Evolutionary conservation across 2,113 vertebrate genomes (phyloP).

Genomic region (Sciurus niger): DNA sequence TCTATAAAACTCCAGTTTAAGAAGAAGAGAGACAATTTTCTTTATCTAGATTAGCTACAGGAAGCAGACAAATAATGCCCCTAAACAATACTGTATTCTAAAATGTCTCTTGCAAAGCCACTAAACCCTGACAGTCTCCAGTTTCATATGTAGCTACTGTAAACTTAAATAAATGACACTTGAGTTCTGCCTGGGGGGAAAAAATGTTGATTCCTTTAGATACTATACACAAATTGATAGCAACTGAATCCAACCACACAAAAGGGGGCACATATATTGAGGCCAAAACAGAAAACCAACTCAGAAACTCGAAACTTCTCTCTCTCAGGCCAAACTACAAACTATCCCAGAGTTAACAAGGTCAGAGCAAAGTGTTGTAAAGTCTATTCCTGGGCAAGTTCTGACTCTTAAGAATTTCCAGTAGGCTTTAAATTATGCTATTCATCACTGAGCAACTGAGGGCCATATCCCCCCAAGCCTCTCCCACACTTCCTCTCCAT

Average conservation of each 20-base stretch:
- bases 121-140: constrained; percentile 35
- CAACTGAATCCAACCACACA: constrained; percentile 39
- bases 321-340: constrained; percentile 48
- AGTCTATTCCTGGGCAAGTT: constrained; percentile 59
- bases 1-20: constrained; percentile 60
- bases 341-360: constrained; percentile 44
- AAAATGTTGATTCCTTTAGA: constrained; percentile 32
- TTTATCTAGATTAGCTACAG: constrained; percentile 55
- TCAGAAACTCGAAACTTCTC: constrained; percentile 61
- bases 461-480: constrained; percentile 66
- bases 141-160: not conserved
- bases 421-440: constrained; percentile 73
- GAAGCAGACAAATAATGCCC: not conserved
- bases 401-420: constrained; percentile 76
- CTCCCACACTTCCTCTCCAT: constrained; percentile 73
- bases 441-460: constrained; percentile 72
- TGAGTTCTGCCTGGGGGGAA: constrained; percentile 40
- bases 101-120: constrained; percentile 34
- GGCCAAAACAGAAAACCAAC: constrained; percentile 53
- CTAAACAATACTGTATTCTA: not conserved
- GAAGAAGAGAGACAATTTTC: not conserved
- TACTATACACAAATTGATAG: constrained; percentile 17
- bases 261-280: constrained; percentile 61
- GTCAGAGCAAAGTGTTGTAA: constrained; percentile 46
- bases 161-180: constrained; percentile 59